Base-by-base conservation (phyloP, 2,888 invertebrate genomes). In the Lasioglossum lativentre region DNA sequence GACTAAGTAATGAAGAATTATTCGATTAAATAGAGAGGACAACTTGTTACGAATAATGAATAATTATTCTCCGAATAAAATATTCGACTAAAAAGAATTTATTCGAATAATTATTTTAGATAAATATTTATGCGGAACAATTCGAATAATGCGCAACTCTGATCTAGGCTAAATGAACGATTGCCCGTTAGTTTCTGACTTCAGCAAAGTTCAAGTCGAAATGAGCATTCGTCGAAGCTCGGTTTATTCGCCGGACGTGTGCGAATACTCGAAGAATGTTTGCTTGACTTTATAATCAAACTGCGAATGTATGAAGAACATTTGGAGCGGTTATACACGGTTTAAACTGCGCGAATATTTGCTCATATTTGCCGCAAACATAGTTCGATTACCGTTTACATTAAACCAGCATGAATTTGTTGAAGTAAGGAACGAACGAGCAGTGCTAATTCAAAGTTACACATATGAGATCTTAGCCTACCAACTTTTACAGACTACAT, bases 281-380 rank as follows among this genome's bases (percentile, higher is more conserved):
- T n/a, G n/a, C 52, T 56, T n/a, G 52, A 56, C 52, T 56, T 56
- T n/a, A 56, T 56, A 56, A 56, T 56, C n/a, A n/a, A 56, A 56
- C 52, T 4, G 52, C n/a, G n/a, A n/a, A 56, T n/a, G 52, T n/a
- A 56, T n/a, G 52, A n/a, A 52, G 52, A 56, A 56, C 52, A n/a
- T 10, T 10, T n/a, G n/a, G 52, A 10, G n/a, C n/a, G 52, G 52
- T 56, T n/a, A 56, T n/a, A 56, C 52, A n/a, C n/a, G 1, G 52
- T 56, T 56, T 56, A n/a, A 56, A 56, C 52, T 56, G 52, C 10
- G n/a, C n/a, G n/a, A 56, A n/a, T 56, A 56, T 56, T 56, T 56
- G n/a, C 52, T 10, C 52, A 4, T 10, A n/a, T 56, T 56, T 56
- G n/a, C 3, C 10, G n/a, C 52, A 10, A 56, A n/a, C 52, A 56